These are phyloP conservation scores for Galerucella pusilla DNA, from an alignment of 2,888 invertebrate genomes.

Conservation along the genomic window DNA sequence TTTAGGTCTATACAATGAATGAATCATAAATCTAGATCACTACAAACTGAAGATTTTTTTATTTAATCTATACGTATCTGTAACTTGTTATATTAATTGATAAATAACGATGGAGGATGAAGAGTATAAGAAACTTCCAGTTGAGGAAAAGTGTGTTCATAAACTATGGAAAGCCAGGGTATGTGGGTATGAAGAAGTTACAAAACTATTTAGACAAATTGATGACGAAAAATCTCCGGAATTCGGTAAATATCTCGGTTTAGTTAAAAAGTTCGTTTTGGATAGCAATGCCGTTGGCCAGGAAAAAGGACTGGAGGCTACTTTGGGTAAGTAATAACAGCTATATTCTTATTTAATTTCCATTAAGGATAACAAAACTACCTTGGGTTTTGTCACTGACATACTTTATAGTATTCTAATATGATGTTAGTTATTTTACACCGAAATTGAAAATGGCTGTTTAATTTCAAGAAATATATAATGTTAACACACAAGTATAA, in stretches of 20 bases:
- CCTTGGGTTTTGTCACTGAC: not conserved
- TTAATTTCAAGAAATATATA: too few relatives aligned
- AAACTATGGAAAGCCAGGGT: constrained; percentile 97
- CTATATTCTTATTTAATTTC: not conserved
- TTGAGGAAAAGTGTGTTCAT: constrained; percentile 93
- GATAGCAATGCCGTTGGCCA: constrained; percentile 96
- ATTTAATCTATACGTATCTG: not conserved
- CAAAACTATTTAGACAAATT: constrained; percentile 86
- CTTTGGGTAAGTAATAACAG: constrained; percentile 64
- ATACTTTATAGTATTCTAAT: not conserved
- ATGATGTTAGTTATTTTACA: too few relatives aligned
- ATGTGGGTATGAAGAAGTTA: constrained; percentile 93
- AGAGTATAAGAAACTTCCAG: constrained; percentile 85
- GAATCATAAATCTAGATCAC: constrained; percentile 23
- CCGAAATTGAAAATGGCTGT: too few relatives aligned
- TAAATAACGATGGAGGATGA: constrained; percentile 62
- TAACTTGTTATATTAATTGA: not conserved
- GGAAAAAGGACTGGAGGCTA: constrained; percentile 94
- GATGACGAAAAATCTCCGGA: constrained; percentile 95
- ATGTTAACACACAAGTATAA: too few relatives aligned
- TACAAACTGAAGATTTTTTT: constrained; percentile 6
- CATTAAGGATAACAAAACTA: not conserved
- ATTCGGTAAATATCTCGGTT: constrained; percentile 89
- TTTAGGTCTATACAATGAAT: constrained; percentile 26
- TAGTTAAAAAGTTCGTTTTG: constrained; percentile 93